Conservation (phyloP, 1,140 invertebrate genomes). For the Sycophila sp. region DNA sequence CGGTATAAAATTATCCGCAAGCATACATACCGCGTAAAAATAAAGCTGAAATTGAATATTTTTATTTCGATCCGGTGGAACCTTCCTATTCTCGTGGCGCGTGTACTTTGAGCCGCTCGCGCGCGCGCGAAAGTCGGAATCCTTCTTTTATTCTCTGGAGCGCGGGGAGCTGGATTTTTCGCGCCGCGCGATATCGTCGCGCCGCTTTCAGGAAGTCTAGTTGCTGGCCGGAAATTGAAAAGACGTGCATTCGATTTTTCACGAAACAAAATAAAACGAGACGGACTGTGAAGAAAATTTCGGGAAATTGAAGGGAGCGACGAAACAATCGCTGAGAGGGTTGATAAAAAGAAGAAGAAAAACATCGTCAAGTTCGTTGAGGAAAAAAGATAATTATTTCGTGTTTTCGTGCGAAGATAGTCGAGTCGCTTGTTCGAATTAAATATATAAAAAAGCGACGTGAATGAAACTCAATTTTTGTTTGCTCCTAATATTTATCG, state of each 20-base stretch:
- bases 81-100: conserved; percentile 19
- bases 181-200: conserved; percentile 8
- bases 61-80: conserved; percentile 10
- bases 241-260: conserved; percentile 39
- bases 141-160: conserved; percentile 32
- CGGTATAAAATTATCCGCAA: too few relatives aligned
- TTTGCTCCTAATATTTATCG: too few relatives aligned
- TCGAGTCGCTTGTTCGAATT: too few relatives aligned
- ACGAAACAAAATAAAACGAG: conserved; percentile 5
- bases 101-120: conserved; percentile 13
- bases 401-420: too few relatives aligned
- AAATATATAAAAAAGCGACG: too few relatives aligned
- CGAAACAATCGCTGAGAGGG: neutral
- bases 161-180: conserved; percentile 5
- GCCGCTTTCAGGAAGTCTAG: conserved; percentile 28
- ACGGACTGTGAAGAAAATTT: too few relatives aligned
- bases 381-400: too few relatives aligned
- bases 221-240: conserved; percentile 43
- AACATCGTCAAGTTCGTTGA: neutral
- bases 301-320: neutral
- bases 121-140: conserved; percentile 19
- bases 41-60: conserved; percentile 27
- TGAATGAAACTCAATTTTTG: too few relatives aligned
- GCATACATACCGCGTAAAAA: neutral
- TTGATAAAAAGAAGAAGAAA: neutral